These are phyloP conservation scores for Clamator glandarius DNA, from an alignment of 2,797 vertebrate species.

Conservation along the genomic window DNA sequence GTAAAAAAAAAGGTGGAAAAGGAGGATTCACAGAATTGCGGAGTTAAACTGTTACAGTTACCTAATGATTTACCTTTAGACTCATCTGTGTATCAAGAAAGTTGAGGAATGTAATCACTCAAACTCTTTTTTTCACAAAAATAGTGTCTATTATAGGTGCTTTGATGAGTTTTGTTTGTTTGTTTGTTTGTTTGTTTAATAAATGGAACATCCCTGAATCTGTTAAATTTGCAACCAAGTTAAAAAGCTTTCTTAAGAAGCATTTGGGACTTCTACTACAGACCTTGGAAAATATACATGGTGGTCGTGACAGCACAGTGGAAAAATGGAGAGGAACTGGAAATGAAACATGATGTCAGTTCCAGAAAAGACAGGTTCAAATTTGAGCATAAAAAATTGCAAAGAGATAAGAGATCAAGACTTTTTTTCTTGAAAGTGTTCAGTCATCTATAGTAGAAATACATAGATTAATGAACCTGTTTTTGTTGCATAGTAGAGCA, in stretches of 20 bases:
- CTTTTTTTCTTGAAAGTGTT: not conserved
- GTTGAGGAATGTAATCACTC: not conserved
- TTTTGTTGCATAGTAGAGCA: not conserved
- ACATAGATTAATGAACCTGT: not conserved
- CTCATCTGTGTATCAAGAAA: not conserved
- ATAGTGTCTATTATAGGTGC: not conserved
- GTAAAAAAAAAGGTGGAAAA: not conserved
- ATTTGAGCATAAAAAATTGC: not conserved
- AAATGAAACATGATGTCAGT: not conserved
- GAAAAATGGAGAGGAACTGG: not conserved
- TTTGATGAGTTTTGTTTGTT: not conserved
- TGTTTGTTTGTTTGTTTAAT: not conserved
- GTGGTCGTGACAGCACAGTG: not conserved
- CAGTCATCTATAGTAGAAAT: not conserved
- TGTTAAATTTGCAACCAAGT: not conserved
- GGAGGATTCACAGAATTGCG: not conserved
- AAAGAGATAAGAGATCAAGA: not conserved
- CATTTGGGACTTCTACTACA: not conserved
- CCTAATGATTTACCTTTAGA: not conserved
- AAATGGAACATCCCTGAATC: not conserved
- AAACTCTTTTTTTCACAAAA: not conserved
- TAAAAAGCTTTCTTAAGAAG: not conserved
- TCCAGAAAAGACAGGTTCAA: not conserved
- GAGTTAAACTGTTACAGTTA: not conserved
- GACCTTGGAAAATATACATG: not conserved